Conservation (phyloP, 2,888 invertebrate species). For the Axea sp. region DNA sequence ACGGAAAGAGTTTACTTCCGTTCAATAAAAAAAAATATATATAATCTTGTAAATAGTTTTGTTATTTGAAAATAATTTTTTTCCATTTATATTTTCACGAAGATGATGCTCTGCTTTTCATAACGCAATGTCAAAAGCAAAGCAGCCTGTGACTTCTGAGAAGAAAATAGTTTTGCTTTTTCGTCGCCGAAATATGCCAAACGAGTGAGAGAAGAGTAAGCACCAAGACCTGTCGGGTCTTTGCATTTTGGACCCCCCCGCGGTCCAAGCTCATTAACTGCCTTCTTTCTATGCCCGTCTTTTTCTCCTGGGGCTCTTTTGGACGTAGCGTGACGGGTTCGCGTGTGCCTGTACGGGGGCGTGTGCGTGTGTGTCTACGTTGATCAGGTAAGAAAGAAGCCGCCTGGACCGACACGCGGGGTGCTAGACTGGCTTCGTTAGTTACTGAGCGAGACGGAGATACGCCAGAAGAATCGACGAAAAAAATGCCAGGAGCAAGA, state of each 20-base stretch:
- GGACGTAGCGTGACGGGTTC: slow-evolving; percentile 59
- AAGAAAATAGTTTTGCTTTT: slow-evolving; percentile 46
- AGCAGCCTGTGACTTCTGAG: slow-evolving; percentile 69
- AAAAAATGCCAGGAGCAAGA: slow-evolving; percentile 57
- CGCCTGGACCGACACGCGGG: slow-evolving; percentile 79
- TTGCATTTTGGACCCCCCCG: slow-evolving; percentile 69
- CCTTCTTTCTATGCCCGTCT: slow-evolving; percentile 50
- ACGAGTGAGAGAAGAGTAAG: slow-evolving; percentile 1
- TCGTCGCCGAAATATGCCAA: slow-evolving; percentile 10
- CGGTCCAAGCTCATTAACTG: slow-evolving; percentile 78
- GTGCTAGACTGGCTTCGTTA: slow-evolving; percentile 77
- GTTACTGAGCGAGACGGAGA: slow-evolving; percentile 62
- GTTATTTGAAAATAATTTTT: too few relatives aligned
- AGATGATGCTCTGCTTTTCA: slow-evolving; percentile 19
- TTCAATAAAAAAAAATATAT: too few relatives aligned
- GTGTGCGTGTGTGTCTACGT: slow-evolving; percentile 58
- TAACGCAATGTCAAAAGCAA: slow-evolving; percentile 21
- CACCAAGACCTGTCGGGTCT: slow-evolving; percentile 51
- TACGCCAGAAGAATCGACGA: slow-evolving; percentile 46
- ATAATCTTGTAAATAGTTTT: too few relatives aligned
- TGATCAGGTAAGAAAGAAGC: slow-evolving; percentile 79
- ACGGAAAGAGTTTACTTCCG: too few relatives aligned
- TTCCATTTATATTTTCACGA: slow-evolving; percentile 14
- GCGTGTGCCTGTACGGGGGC: slow-evolving; percentile 57
- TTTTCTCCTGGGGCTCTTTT: slow-evolving; percentile 46